phyloP scores from a whole-genome alignment of 2,113 vertebrate genomes.

The Mustela lutreola region DNA sequence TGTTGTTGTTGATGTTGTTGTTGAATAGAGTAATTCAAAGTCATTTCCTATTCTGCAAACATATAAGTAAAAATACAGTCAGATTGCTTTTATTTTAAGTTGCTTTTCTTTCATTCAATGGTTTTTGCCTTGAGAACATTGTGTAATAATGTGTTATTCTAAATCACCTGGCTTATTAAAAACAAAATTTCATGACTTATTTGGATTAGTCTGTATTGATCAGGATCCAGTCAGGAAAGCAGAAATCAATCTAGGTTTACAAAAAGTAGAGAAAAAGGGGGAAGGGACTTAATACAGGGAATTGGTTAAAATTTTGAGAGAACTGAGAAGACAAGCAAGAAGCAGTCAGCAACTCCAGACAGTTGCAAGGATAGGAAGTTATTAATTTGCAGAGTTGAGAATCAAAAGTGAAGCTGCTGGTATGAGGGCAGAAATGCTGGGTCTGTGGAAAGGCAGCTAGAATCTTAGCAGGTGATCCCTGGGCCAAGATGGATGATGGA shows the following conservation, averaged over 20 bases:
- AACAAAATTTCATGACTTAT: not conserved
- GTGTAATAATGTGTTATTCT: slow-evolving; percentile 40
- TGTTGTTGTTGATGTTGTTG: slow-evolving; percentile 64
- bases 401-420: not conserved
- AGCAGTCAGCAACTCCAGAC: accelerated
- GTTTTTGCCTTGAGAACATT: slow-evolving; percentile 47
- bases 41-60: slow-evolving; percentile 64
- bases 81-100: slow-evolving; percentile 64
- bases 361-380: not conserved
- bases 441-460: not conserved
- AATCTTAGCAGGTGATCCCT: not conserved
- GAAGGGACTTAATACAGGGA: not conserved
- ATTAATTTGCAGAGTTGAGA: not conserved
- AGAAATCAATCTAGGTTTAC: not conserved
- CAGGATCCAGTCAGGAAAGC: not conserved
- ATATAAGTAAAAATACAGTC: not conserved
- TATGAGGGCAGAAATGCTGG: not conserved
- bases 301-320: not conserved
- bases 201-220: not conserved
- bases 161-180: slow-evolving; percentile 32
- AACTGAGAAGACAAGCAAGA: not conserved
- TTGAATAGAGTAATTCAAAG: slow-evolving; percentile 61
- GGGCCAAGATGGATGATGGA: too few relatives aligned
- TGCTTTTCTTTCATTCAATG: slow-evolving; percentile 31
- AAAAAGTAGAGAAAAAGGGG: not conserved